phyloP scores from a whole-genome alignment of 1,140 invertebrate genomes.

The Helicoverpa zea region DNA sequence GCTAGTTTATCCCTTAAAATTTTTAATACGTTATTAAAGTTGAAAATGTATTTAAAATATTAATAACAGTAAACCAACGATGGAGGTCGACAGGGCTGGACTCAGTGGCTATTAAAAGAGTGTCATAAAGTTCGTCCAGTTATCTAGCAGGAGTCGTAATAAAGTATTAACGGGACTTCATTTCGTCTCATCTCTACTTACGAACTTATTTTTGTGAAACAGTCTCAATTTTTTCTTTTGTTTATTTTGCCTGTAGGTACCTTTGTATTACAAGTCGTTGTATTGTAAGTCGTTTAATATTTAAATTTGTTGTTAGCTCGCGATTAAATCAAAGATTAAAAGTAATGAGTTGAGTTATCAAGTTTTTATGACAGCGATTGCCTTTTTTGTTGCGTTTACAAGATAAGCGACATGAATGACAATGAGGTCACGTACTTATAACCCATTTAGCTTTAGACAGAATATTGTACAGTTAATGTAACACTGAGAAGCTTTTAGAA shows the following conservation, averaged over 20 bases:
- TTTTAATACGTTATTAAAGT: slow-evolving; percentile 50
- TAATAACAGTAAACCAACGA: slow-evolving; percentile 49
- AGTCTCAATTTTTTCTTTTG: not conserved
- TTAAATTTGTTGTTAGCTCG: slow-evolving; percentile 14
- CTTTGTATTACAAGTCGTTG: not conserved
- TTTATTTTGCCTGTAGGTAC: slow-evolving; percentile 32
- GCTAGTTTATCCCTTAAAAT: slow-evolving; percentile 39
- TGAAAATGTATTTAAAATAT: slow-evolving; percentile 53
- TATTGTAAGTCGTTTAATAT: slow-evolving; percentile 7
- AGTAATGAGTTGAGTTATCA: slow-evolving; percentile 2
- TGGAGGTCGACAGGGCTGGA: slow-evolving; percentile 57
- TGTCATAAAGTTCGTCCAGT: slow-evolving; percentile 72
- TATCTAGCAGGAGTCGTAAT: slow-evolving; percentile 74
- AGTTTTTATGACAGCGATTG: not conserved
- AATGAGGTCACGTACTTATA: not conserved
- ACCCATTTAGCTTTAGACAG: not conserved
- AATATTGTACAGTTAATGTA: not conserved
- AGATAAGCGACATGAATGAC: not conserved
- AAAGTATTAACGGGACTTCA: slow-evolving; percentile 68
- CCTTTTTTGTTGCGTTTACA: not conserved
- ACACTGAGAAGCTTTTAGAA: no score
- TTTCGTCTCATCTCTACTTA: slow-evolving; percentile 32
- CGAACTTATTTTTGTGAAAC: slow-evolving; percentile 32
- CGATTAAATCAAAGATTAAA: slow-evolving; percentile 24
- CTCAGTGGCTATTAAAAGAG: slow-evolving; percentile 74